Percentiles rank a stretch among this genome's conserved stretches.
Evolutionary conservation across 2,888 invertebrate species (phyloP).

Genomic region (Odontomyia ornata): DNA sequence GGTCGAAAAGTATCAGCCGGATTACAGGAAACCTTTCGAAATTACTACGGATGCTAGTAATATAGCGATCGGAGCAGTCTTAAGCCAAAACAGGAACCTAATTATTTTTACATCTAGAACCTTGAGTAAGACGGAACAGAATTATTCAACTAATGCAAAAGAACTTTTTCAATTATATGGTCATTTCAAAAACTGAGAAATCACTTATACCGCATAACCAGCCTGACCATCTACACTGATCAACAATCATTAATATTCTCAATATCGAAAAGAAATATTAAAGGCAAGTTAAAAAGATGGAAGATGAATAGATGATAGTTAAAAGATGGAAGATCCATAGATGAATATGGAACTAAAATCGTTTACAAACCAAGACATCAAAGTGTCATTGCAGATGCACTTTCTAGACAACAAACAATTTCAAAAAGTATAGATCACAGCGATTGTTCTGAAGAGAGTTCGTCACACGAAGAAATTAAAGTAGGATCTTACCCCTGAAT

Average conservation of each 20-base stretch:
- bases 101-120: constrained; percentile 57
- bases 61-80: constrained; percentile 54
- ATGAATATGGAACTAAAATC: constrained; percentile 52
- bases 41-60: constrained; percentile 57
- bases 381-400: constrained; percentile 55
- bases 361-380: constrained; percentile 59
- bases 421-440: neutral
- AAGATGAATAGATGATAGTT: constrained; percentile 43
- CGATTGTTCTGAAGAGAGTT: neutral
- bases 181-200: constrained; percentile 58
- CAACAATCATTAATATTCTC: constrained; percentile 50
- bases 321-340: constrained; percentile 49
- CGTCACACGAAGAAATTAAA: neutral
- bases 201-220: constrained; percentile 56
- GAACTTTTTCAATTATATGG: constrained; percentile 59
- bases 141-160: constrained; percentile 57
- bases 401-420: constrained; percentile 1
- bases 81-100: constrained; percentile 55
- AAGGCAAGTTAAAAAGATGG: constrained; percentile 50
- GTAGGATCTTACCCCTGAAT: constrained; percentile 4
- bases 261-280: constrained; percentile 50
- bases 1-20: constrained; percentile 52
- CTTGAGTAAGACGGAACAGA: constrained; percentile 52
- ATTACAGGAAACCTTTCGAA: constrained; percentile 55
- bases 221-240: constrained; percentile 51